Evolutionary conservation across 2,113 vertebrate species (phyloP), one percentile per base, ranked within the genome.

Genomic region (Typhlomys cinereus): DNA sequence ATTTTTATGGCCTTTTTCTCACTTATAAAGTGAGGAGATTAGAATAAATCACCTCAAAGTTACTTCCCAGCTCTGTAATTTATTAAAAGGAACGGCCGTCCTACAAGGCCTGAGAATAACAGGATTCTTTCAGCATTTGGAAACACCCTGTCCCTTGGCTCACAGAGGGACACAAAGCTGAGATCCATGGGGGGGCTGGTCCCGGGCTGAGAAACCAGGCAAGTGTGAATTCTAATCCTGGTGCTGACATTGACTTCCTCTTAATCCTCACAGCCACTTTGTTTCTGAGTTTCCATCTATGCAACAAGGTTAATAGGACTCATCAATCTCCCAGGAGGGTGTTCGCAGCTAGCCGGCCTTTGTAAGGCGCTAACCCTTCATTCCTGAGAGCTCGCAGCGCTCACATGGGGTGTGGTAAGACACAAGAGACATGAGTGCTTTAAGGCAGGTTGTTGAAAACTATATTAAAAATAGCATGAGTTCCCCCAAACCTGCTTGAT

Each of bases 171-270:
- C 79, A 95, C 93, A 96, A 94, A 95, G 70, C 83, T 89, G 41
- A 31, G 85, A 92, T 81, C 89, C 4, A 0, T 67, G 57, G 94
- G 91, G 95, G 92, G 95, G 92, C 80, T 92, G 92, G 61, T 87
- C 27, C 0, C 86, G 79, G 89, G 92, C 80, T 95, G 81, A 93
- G 94, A 96, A 96, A 96, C 71, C 94, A 94, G 91, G 89, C 91
- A 96, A 96, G 91, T 93, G 92, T 97, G 94, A 96, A 95, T 95
- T 96, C 95, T 96, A 94, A 96, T 96, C 93, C 96, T 71, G 59
- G 75, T 93, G 96, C 86, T 94, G 92, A 94, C 96, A 94, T 5
- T 93, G 96, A 94, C 95, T 96, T 96, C 94, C 92, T 93, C 92
- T 52, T 95, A 92, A 95, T 96, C 93, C 96, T 90, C 67, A 0